Base-by-base conservation (phyloP, 2,888 invertebrate genomes). In the Merodon equestris region DNA sequence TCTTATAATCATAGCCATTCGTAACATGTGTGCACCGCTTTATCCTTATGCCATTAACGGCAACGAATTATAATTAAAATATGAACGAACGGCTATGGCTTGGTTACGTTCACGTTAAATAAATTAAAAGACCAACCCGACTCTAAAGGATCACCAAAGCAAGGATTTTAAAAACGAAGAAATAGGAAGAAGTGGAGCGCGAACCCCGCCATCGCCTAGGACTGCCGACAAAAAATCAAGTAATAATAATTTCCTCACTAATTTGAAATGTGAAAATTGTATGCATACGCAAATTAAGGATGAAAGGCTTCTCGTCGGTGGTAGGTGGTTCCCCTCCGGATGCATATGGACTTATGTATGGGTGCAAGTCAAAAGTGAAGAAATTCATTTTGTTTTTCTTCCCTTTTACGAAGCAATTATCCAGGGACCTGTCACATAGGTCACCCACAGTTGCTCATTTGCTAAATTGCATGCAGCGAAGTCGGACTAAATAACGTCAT, bases 61-160 rank as follows among this genome's bases (percentile, higher is more conserved):
- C 64, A 68, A 74, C 63, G 64, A 79, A 79, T 79, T 79, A 79
- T 79, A 79, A 79, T 79, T 79, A 79, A 79, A 74, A 74, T 60
- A 68, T 61, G 67, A 74, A 53, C 54, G 50, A 63, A 67, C 51
- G 38, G n/a, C 42, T 51, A 64, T 50, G 19, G 58, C 63, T 38
- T 53, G 27, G 19, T 61, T 53, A 58, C 61, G 67, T 67, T 63
- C 50, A 14, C 40, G 68, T 17, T 53, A 74, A 70, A 74, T 70
- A 79, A 74, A 79, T 79, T 79, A 74, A 79, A 79, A 64, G 68
- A 79, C 79, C 79, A 68, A 70, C 67, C 67, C 67, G 63, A 53
- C 27, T 27, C 27, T 27, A 2, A 27, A 27, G 27, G 27, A 27
- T 27, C 27, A 27, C 27, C 7, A 27, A 27, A 27, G 7, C 7